Base-by-base conservation (phyloP, 1,140 invertebrate species). In the Cydia pomonella region DNA sequence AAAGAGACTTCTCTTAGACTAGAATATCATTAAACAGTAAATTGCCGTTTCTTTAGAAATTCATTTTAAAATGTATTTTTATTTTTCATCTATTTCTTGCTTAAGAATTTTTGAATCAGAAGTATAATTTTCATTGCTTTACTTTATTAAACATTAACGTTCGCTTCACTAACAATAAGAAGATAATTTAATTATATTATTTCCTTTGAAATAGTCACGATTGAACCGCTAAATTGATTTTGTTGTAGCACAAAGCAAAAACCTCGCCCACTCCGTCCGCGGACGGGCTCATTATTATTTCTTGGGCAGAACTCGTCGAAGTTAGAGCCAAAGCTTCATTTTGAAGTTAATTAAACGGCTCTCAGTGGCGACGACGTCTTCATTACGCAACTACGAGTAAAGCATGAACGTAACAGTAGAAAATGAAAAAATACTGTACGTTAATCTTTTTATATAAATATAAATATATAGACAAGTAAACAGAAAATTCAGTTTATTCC, bases 271-370 rank as follows among this genome's bases (percentile, higher is more conserved):
- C 69, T 72, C 23, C 10, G 69, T 21, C n/a, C 10, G 33, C 33
- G 1, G 33, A 38, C 7, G 9, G 9, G 33, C 79, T 86, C 80
- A 86, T 85, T 86, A 86, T 83, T 83, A 87, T 84, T 82, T 84
- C 77, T 84, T 80, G 75, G 69, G 75, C 44, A 47, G 16, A n/a
- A 16, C 13, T 47, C 64, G 73, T 33, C 13, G 23, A 80, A 84
- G 82, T 84, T 84, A 64, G 76, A 44, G 77, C 75, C 77, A 47
- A 72, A 74, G 73, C 75, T 77, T 83, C 81, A 84, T 81, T 88
- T 84, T 83, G 84, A 83, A 87, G 83, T 88, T 88, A 87, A 88
- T 88, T 87, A 88, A 84, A 85, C 81, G 80, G 79, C 76, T 80
- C 78, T 82, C 81, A 82, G 79, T 78, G 80, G 73, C 75, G 76